These are phyloP conservation scores for Acropora yongei DNA, from an alignment of 64 coral and sea anemone species.

Conservation along the genomic window DNA sequence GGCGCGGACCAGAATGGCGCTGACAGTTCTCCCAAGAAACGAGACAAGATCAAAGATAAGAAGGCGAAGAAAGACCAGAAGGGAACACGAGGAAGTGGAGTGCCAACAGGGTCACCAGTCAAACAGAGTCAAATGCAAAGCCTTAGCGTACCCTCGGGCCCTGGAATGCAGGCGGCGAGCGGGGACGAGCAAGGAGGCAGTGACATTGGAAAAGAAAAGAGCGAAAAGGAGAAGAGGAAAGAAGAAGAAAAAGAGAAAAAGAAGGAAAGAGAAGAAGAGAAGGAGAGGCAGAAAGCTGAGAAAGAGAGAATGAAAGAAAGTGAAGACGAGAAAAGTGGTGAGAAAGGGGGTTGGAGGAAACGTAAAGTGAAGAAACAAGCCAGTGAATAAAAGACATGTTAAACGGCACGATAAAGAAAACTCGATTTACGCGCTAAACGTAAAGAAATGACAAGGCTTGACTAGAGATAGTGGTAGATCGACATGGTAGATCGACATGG, in stretches of 20 bases:
- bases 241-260: conserved; percentile 42
- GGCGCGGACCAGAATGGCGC: not conserved
- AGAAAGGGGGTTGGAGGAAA: conserved; percentile 32
- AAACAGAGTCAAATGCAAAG: not conserved
- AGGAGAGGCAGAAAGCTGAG: conserved; percentile 36
- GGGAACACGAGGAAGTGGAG: conserved; percentile 14
- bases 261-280: conserved; percentile 42
- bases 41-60: conserved; percentile 31
- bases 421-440: no score
- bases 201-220: conserved; percentile 18
- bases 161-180: not conserved
- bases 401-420: not conserved
- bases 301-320: conserved; percentile 21
- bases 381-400: not conserved
- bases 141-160: not conserved
- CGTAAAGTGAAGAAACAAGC: not conserved
- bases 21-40: not conserved
- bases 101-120: not conserved
- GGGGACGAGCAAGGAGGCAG: not conserved
- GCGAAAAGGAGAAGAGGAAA: conserved; percentile 34
- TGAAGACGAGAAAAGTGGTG: conserved; percentile 10
- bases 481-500: no score
- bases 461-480: no score
- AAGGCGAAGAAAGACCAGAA: conserved; percentile 29
- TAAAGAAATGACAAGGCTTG: no score